Base-by-base conservation (phyloP, 1,140 invertebrate species). In the Plutomurus gul region DNA sequence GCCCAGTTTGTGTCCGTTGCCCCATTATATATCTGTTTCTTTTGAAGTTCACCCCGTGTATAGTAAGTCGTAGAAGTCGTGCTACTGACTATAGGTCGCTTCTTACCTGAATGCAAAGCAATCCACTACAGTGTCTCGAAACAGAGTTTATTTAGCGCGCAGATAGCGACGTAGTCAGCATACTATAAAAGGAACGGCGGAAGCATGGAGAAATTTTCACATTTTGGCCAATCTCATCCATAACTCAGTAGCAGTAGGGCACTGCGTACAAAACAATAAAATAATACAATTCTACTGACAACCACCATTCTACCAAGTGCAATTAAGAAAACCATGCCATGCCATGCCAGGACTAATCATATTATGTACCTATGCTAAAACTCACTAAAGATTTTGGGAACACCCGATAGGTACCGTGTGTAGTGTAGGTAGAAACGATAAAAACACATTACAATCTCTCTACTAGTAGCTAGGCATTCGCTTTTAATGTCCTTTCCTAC, bases 351-450 rank as follows among this genome's bases (percentile, higher is more conserved):
- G 16, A 33, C 56, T 65, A 65, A 65, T 65, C 56, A 65, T 65
- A 65, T 65, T 65, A 65, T n/a, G n/a, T n/a, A n/a, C n/a, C 27
- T 65, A 65, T 65, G 56, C 56, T 18, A 25, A 65, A 65, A n/a
- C 56, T 33, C 30, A 51, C 10, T 11, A n/a, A 51, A 33, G 56
- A 65, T 65, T 65, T 65, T 30, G 36, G 27, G 56, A 65, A n/a
- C 30, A 65, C n/a, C n/a, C n/a, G n/a, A n/a, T n/a, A n/a, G n/a
- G n/a, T n/a, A n/a, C n/a, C n/a, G n/a, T n/a, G n/a, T n/a, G n/a
- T n/a, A n/a, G n/a, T n/a, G n/a, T n/a, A n/a, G n/a, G n/a, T n/a
- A 60, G 25, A 65, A 8, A 33, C 13, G 1, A 13, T 51, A 51
- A 56, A 22, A 33, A 30, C 25, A 65, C 36, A 27, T 65, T 65